Evolutionary conservation across 2,797 vertebrate genomes (phyloP).

Genomic region (Rhinella marina): DNA sequence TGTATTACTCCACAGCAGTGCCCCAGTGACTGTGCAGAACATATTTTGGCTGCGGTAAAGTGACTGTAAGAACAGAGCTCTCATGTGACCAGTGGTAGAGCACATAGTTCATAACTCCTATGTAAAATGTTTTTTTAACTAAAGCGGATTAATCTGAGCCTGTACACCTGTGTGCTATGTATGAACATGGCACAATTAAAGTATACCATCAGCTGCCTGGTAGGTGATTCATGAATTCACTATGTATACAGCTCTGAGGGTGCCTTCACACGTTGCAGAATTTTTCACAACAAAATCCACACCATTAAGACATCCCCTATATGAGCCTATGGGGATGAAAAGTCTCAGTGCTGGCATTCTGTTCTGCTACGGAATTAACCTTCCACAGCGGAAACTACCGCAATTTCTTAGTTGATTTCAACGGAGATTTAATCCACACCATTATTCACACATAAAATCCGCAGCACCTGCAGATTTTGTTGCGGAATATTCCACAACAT

Average conservation of each 20-base stretch:
- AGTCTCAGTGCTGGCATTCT: no score
- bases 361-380: no score
- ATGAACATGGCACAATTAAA: neutral
- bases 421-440: no score
- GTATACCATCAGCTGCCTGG: neutral
- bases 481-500: no score
- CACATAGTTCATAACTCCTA: neutral
- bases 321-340: no score
- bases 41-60: neutral
- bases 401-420: no score
- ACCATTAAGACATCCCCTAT: no score
- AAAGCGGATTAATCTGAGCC: neutral
- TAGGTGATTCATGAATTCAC: neutral
- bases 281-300: no score
- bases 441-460: no score
- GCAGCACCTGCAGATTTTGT: no score
- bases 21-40: slow-evolving; percentile 1
- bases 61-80: neutral
- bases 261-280: no score
- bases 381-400: no score
- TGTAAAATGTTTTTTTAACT: neutral
- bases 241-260: neutral
- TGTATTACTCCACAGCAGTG: neutral
- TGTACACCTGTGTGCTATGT: neutral
- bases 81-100: neutral